Base-by-base conservation (phyloP, 37 sponge, comb jelly and placozoan species). In the Crambe crambe region DNA sequence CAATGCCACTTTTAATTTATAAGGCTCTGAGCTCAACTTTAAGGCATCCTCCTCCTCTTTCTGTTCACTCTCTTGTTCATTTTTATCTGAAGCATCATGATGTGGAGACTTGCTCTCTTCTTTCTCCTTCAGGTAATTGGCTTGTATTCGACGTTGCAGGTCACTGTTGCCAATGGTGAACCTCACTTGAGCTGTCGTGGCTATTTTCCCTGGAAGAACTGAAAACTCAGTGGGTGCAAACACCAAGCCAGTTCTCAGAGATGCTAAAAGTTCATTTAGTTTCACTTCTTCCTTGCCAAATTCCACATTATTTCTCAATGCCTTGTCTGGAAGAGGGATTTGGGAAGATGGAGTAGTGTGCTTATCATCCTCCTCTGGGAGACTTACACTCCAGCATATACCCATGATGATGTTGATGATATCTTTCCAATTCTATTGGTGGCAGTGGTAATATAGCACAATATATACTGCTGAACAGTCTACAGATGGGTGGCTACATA, bases 111-210 rank as follows among this genome's bases (percentile, higher is more conserved):
- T 10, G 38, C 8, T 4, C 20, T 42, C 62, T 38, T 60, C 77
- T 1, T 63, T 36, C 0, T 43, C 78, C 44, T 10, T 41, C 10
- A 34, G 38, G 18, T 39, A 3, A 15, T 27, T n/a, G 34, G 57
- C 63, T 61, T 61, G 41, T 22, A 60, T 20, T 42, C 47, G 43
- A 10, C 22, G 37, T 27, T 43, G 43, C 27, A 74, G 74, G 18
- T 78, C 68, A 1, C 34, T 65, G 67, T 32, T 78, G 5, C 78
- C 67, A 9, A 78, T 39, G 34, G 36, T 56, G 71, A 70, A 80
- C 10, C 54, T 80, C 2, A 80, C 68, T 27, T 70, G 31, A 4
- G 71, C 80, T 26, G 80, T 67, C 3, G 80, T 69, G 70, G 70
- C 25, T 38, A 70, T 70, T 20, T 47, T 47, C 26, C 78, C 78